A percentile compares a stretch with the other conserved stretches of the same genome.
Evolutionary conservation across 2,113 vertebrate genomes (phyloP).

Genomic region (Peromyscus polionotus): DNA sequence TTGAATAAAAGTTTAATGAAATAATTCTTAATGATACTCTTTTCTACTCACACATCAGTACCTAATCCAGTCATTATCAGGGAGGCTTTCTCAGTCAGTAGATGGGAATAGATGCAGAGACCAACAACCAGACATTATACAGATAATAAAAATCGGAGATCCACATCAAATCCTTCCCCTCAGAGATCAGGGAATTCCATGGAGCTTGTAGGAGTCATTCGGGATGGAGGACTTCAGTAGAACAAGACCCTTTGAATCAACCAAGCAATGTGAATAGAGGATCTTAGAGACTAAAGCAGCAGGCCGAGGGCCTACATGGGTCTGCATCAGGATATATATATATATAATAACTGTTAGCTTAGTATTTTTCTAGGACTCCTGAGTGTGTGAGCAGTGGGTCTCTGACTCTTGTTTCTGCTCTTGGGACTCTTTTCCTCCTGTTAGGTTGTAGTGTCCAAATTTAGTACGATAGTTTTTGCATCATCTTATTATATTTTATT

Average conservation of each 20-base stretch:
- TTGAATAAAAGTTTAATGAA: not conserved
- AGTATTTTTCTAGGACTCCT: not conserved
- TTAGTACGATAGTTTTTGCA: not conserved
- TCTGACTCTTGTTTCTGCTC: not conserved
- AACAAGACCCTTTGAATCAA: not conserved
- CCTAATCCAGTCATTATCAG: too few relatives aligned
- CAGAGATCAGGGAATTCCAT: not conserved
- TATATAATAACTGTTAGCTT: not conserved
- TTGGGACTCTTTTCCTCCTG: not conserved
- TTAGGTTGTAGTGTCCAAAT: not conserved
- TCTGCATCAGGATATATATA: not conserved
- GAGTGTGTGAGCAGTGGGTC: not conserved
- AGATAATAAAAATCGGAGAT: not conserved
- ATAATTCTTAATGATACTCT: not conserved
- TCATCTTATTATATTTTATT: not conserved
- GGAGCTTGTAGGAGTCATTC: not conserved
- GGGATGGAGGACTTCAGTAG: not conserved
- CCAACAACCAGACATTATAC: not conserved
- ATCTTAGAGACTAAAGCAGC: not conserved
- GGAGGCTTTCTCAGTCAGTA: not conserved
- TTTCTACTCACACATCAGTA: too few relatives aligned
- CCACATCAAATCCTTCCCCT: not conserved
- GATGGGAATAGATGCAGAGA: not conserved
- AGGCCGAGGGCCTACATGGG: not conserved
- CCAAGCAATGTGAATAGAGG: not conserved